Evolutionary conservation across 1,140 invertebrate species (phyloP).

Genomic region (Oreohelix idahoensis): DNA sequence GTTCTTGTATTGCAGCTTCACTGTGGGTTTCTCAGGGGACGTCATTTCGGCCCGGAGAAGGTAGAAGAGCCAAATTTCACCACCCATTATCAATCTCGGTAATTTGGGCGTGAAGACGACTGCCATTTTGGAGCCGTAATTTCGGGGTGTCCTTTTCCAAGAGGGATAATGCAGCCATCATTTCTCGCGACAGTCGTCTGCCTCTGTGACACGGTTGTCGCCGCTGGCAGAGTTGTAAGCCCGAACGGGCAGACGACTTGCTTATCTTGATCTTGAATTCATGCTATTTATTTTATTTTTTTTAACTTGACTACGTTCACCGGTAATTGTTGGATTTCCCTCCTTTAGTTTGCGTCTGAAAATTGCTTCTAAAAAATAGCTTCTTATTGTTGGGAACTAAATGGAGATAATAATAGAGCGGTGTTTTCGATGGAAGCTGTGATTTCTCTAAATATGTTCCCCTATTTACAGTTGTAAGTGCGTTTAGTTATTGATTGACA

Average conservation of each 20-base stretch:
- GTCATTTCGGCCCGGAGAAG: background rate
- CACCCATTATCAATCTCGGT: background rate
- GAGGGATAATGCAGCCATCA: background rate
- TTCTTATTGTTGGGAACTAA: too few relatives aligned
- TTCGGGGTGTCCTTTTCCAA: background rate
- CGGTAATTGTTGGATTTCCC: too few relatives aligned
- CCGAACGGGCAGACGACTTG: background rate
- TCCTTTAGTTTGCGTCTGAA: too few relatives aligned
- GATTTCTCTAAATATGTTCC: too few relatives aligned
- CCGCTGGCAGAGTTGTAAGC: background rate
- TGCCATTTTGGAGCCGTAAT: background rate
- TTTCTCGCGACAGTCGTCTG: background rate
- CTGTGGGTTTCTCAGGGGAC: background rate
- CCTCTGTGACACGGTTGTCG: background rate
- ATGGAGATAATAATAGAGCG: too few relatives aligned
- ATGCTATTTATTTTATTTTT: background rate
- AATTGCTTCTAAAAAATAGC: too few relatives aligned
- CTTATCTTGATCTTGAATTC: background rate
- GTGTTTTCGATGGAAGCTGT: too few relatives aligned
- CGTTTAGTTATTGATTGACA: too few relatives aligned
- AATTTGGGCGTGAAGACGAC: background rate
- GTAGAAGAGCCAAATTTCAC: background rate
- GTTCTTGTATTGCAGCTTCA: background rate
- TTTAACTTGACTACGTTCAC: background rate
- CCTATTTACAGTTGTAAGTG: too few relatives aligned